These are phyloP conservation scores for Amphiprion ocellaris DNA, from an alignment of 2,113 vertebrate genomes.

Conservation along the genomic window DNA sequence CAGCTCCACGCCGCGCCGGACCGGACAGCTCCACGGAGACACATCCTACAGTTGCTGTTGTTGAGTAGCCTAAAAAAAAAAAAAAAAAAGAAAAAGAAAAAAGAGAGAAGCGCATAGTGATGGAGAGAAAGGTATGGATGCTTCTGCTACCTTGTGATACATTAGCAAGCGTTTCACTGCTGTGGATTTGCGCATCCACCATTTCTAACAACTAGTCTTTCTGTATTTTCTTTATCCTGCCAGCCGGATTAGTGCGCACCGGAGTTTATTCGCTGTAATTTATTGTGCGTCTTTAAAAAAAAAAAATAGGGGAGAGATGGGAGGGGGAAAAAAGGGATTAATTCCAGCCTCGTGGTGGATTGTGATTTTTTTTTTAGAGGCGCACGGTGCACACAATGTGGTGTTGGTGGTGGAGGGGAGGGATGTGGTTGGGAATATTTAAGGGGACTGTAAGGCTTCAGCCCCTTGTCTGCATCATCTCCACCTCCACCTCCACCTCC, in stretches of 20 bases:
- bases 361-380: background rate
- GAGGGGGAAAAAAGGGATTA: background rate
- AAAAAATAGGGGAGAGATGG: background rate
- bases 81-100: background rate
- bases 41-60: conserved; percentile 69
- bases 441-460: conserved; percentile 39
- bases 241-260: conserved; percentile 75
- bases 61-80: conserved; percentile 44
- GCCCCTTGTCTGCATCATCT: conserved; percentile 71
- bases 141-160: conserved; percentile 56
- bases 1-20: conserved; percentile 52
- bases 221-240: conserved; percentile 59
- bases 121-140: conserved; percentile 88
- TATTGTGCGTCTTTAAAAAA: conserved; percentile 45
- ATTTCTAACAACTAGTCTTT: conserved; percentile 68
- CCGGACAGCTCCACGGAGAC: conserved; percentile 65
- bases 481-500: conserved; percentile 54
- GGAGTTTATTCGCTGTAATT: conserved; percentile 76
- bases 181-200: conserved; percentile 67
- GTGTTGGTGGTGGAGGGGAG: background rate
- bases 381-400: conserved; percentile 26
- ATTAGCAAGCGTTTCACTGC: conserved; percentile 57
- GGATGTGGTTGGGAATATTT: conserved; percentile 50
- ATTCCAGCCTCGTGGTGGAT: conserved; percentile 37
- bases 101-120: conserved; percentile 66